phyloP scores from a whole-genome alignment of 2,888 invertebrate genomes.

The Phyllotreta striolata region DNA sequence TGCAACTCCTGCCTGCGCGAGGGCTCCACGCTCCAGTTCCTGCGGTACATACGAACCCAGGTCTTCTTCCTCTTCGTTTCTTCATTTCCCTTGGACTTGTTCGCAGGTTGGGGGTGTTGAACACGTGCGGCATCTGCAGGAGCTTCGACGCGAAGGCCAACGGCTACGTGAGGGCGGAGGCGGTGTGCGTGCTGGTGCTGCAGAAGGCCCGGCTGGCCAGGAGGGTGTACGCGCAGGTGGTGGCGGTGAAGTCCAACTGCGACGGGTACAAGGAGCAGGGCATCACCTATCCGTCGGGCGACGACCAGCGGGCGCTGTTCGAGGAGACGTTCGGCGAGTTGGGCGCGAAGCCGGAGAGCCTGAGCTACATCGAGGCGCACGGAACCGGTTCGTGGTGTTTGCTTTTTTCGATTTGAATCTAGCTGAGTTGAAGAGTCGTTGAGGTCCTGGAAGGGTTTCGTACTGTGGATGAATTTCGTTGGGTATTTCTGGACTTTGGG shows the following conservation, averaged over 20 bases:
- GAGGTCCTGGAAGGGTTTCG: too few species aligned
- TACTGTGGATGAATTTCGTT: too few species aligned
- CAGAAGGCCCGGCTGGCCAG: constrained; percentile 69
- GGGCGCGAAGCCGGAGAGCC: constrained; percentile 70
- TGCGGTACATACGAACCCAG: constrained; percentile 61
- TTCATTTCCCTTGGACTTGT: too few species aligned
- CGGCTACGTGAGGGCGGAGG: constrained; percentile 86
- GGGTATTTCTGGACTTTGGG: too few species aligned
- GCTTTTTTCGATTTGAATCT: too few species aligned
- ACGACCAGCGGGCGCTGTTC: constrained; percentile 67
- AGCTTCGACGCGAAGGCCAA: constrained; percentile 86
- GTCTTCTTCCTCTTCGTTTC: too few species aligned
- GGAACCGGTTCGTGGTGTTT: constrained; percentile 75
- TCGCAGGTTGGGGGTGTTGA: constrained; percentile 74
- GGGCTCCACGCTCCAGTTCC: constrained; percentile 86
- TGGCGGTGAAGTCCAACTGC: constrained; percentile 53
- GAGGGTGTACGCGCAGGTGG: constrained; percentile 63
- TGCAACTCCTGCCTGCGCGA: constrained; percentile 87
- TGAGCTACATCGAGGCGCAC: constrained; percentile 88
- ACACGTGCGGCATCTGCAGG: constrained; percentile 86
- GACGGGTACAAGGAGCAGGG: constrained; percentile 58
- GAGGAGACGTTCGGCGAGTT: constrained; percentile 70
- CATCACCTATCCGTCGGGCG: constrained; percentile 56
- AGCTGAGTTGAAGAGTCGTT: too few species aligned
- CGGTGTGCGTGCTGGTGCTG: constrained; percentile 73